Evolutionary conservation across 1,140 invertebrate genomes (phyloP).

Genomic region (Varroa destructor): DNA sequence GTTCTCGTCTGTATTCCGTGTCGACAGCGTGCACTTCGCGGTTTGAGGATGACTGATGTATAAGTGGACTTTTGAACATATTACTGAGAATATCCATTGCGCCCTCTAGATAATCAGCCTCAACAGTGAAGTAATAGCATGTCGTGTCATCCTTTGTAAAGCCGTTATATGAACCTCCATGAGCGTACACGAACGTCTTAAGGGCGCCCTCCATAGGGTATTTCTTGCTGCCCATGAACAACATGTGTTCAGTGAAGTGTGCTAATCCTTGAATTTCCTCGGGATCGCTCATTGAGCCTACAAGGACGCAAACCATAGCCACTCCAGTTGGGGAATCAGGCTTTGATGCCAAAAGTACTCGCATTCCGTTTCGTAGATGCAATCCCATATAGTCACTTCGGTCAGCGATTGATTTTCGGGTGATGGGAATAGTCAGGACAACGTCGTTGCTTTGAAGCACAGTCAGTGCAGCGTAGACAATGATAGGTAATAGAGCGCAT

Average conservation of each 20-base stretch:
- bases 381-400: constrained; percentile 22
- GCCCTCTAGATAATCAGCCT: constrained; percentile 58
- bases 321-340: constrained; percentile 13
- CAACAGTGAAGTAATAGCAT: constrained; percentile 86
- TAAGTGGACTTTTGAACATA: constrained; percentile 76
- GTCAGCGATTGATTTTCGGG: constrained; percentile 16
- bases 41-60: constrained; percentile 75
- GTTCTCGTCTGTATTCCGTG: constrained; percentile 89
- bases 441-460: constrained; percentile 4
- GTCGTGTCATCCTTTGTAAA: constrained; percentile 76
- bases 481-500: not conserved
- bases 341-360: constrained; percentile 8
- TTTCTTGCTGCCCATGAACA: constrained; percentile 44
- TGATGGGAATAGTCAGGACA: constrained; percentile 5
- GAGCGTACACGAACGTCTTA: constrained; percentile 46
- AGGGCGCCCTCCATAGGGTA: constrained; percentile 40
- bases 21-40: constrained; percentile 91
- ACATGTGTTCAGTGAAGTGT: constrained; percentile 48
- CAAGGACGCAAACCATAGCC: constrained; percentile 30
- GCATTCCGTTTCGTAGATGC: constrained; percentile 17
- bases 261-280: constrained; percentile 44
- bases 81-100: constrained; percentile 78
- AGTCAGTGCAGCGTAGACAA: constrained; percentile 9
- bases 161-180: constrained; percentile 78
- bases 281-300: constrained; percentile 41